Base-by-base conservation (phyloP, 2,797 vertebrate species). In the Tangara arthus region DNA sequence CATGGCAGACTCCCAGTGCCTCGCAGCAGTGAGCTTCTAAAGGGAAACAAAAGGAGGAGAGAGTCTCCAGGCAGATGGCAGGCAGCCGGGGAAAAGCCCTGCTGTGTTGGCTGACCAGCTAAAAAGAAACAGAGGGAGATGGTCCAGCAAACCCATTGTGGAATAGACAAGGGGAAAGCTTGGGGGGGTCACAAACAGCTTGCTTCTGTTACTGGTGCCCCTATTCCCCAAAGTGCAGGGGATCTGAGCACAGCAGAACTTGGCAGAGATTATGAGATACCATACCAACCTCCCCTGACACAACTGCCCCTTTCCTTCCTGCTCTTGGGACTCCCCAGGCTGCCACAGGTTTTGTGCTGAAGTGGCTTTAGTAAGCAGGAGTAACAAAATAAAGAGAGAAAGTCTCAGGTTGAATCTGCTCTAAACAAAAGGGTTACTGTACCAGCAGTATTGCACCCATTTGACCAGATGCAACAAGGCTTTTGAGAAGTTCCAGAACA, bases 61-160 rank as follows among this genome's bases (percentile, higher is more conserved):
- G 24, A 83, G 37, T 3, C 46, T 21, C 22, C 52, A 47, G 73
- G 93, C 87, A 95, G 90, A 93, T 94, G 93, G 89, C 47, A 90
- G 64, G 63, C 91, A 94, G 89, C 63, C 59, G 17, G 63, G 47
- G 61, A 79, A 78, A 68, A 86, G 49, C 34, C 96, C 24, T 11
- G 73, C 87, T 94, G 87, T 7, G 79, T 9, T 93, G 63, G 41
- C 63, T 56, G 55, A 65, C 20, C 82, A 76, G 59, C 56, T 52
- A 8, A 79, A 92, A 64, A 70, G 55, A 46, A 80, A 30, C 41
- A 68, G 37, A 68, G 49, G 10, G 70, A 83, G 72, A 86, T 46
- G 44, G 55, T 72, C 87, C 65, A 76, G 82, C 41, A 94, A 72
- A 47, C 12, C 32, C 77, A 78, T n/a, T 88, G 85, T 57, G 32